These are phyloP conservation scores for Erpobdella octoculata DNA, from an alignment of 2,888 invertebrate genomes.

Conservation along the genomic window DNA sequence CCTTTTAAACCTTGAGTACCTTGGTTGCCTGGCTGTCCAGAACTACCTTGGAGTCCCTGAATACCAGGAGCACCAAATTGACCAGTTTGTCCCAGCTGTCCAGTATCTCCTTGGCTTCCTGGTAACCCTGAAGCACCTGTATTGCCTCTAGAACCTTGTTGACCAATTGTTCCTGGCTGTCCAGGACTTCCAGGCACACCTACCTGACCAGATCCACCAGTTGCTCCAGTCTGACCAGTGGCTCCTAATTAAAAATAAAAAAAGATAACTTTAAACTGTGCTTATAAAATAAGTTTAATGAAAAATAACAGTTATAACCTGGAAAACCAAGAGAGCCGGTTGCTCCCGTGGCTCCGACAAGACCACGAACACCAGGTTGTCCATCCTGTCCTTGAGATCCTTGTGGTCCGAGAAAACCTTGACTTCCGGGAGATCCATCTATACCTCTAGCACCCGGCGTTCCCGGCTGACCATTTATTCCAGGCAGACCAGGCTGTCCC, in stretches of 20 bases:
- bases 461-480: slow-evolving; percentile 23
- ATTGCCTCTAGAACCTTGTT: slow-evolving; percentile 27
- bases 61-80: slow-evolving; percentile 1
- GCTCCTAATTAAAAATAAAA: slow-evolving; percentile 28
- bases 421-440: slow-evolving; percentile 19
- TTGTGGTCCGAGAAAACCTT: slow-evolving; percentile 13
- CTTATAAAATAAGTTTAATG: too few relatives aligned
- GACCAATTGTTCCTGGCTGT: slow-evolving; percentile 30
- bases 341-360: slow-evolving; percentile 16
- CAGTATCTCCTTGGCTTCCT: slow-evolving; percentile 19
- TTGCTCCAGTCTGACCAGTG: slow-evolving; percentile 31
- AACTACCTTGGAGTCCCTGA: neutral
- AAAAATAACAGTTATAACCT: too few relatives aligned
- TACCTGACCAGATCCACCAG: slow-evolving; percentile 32
- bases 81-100: slow-evolving; percentile 16
- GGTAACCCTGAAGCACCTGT: slow-evolving; percentile 19
- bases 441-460: slow-evolving; percentile 16
- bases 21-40: slow-evolving; percentile 13
- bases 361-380: slow-evolving; percentile 19
- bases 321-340: slow-evolving; percentile 19
- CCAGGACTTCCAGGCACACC: slow-evolving; percentile 34
- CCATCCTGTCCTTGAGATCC: slow-evolving; percentile 29
- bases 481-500: slow-evolving; percentile 14
- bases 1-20: slow-evolving; percentile 14
- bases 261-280: neutral